A percentile compares a stretch with the other conserved stretches of the same genome.
These are phyloP conservation scores for Phrynocephalus guinanensis DNA, from an alignment of 2,797 vertebrate species.

Conservation along the genomic window DNA sequence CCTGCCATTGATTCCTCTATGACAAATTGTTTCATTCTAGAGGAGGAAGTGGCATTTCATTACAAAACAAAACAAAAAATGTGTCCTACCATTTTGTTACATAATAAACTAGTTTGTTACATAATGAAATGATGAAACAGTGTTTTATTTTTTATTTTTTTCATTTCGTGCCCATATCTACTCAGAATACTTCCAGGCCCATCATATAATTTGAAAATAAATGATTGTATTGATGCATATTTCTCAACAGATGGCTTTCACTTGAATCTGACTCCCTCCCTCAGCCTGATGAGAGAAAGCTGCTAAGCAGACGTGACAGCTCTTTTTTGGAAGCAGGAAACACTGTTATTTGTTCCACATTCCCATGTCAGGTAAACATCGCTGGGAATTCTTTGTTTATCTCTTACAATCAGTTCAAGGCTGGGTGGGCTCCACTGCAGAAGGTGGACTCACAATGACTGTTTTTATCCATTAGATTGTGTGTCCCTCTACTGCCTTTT, in stretches of 20 bases:
- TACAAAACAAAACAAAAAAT: too few species aligned
- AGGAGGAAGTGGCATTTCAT: too few species aligned
- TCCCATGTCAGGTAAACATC: slow-evolving; percentile 78
- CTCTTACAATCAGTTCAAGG: slow-evolving; percentile 82
- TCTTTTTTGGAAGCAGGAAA: slow-evolving; percentile 75
- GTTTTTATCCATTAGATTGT: slow-evolving; percentile 48
- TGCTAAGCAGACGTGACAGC: slow-evolving; percentile 81
- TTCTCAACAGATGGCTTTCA: slow-evolving; percentile 80
- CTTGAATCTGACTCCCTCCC: slow-evolving; percentile 77
- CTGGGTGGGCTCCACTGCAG: slow-evolving; percentile 83
- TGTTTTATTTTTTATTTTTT: too few species aligned
- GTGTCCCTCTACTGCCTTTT: slow-evolving; percentile 16
- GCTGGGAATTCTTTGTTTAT: slow-evolving; percentile 80
- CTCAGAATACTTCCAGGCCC: not conserved
- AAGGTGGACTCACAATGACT: slow-evolving; percentile 70
- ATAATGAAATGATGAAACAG: too few species aligned
- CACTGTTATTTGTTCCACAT: slow-evolving; percentile 83
- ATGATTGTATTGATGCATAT: fast-evolving
- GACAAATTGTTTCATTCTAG: too few species aligned
- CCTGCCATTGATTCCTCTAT: too few species aligned
- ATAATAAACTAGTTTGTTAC: too few species aligned
- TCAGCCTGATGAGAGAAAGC: slow-evolving; percentile 68
- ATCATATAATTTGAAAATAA: not conserved
- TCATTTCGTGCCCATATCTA: too few species aligned
- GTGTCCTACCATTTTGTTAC: too few species aligned